Conservation (phyloP, 2,113 vertebrate genomes). For the Catagonus wagneri region DNA sequence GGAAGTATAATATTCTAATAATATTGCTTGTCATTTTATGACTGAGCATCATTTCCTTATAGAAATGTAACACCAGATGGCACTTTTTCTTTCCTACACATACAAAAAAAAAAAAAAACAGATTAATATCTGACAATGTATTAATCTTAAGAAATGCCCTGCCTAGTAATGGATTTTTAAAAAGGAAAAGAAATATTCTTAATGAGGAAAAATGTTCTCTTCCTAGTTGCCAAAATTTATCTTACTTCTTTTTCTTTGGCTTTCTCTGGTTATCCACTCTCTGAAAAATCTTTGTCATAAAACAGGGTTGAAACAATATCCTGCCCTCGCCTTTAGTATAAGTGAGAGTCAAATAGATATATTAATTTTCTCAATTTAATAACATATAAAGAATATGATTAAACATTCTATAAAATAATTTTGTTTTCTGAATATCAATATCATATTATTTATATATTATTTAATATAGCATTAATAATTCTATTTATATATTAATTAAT, state of each 20-base stretch:
- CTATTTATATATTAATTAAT: not conserved
- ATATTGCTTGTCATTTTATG: conserved; percentile 85
- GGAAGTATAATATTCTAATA: conserved; percentile 85
- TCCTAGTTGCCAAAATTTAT: conserved; percentile 47
- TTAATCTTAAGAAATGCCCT: conserved; percentile 63
- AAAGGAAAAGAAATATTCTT: conserved; percentile 46
- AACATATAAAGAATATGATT: not conserved
- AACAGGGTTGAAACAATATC: not conserved
- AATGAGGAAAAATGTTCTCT: conserved; percentile 16
- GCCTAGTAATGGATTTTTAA: conserved; percentile 48
- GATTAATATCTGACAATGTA: conserved; percentile 68
- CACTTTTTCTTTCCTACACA: conserved; percentile 67
- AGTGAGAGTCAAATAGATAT: not conserved
- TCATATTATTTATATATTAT: not conserved
- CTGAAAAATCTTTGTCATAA: not conserved
- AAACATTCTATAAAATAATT: not conserved
- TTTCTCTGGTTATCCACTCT: not conserved
- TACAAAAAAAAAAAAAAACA: conserved; percentile 54
- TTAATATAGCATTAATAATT: not conserved
- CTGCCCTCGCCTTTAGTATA: not conserved
- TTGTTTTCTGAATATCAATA: not conserved
- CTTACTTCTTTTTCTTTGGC: conserved; percentile 31
- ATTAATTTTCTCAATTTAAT: not conserved
- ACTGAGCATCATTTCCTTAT: conserved; percentile 75
- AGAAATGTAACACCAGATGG: conserved; percentile 70